Percentiles rank a stretch among this genome's conserved stretches.
These are phyloP conservation scores for Heterodera carotae DNA, from an alignment of 1,140 invertebrate species.

Conservation along the genomic window DNA sequence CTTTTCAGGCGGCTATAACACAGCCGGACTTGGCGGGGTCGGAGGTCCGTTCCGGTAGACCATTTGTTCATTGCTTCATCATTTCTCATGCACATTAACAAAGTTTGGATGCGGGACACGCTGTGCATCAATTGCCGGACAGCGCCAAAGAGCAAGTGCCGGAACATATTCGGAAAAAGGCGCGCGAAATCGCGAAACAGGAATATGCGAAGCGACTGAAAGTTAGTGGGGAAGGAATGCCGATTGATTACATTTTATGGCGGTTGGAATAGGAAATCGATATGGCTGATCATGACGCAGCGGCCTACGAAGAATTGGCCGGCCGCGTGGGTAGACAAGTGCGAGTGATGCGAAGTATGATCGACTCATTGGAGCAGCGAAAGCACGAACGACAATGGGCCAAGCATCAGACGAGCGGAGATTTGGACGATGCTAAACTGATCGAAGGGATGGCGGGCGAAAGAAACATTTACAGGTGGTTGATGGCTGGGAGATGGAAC, in stretches of 20 bases:
- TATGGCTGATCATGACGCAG: slow-evolving; percentile 91
- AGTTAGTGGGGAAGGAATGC: too few species aligned
- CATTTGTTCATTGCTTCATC: slow-evolving; percentile 60
- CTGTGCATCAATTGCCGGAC: slow-evolving; percentile 85
- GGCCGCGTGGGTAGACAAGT: slow-evolving; percentile 78
- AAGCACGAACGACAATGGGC: slow-evolving; percentile 90
- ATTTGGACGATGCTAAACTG: slow-evolving; percentile 90
- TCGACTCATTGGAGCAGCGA: slow-evolving; percentile 76
- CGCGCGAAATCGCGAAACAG: slow-evolving; percentile 85
- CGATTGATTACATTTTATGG: too few species aligned
- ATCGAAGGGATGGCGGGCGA: slow-evolving; percentile 82
- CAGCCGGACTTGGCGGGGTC: slow-evolving; percentile 78
- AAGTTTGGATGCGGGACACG: slow-evolving; percentile 82
- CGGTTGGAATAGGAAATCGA: slow-evolving; percentile 75
- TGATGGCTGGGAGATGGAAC: slow-evolving; percentile 64
- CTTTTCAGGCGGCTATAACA: slow-evolving; percentile 67
- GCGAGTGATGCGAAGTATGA: slow-evolving; percentile 69
- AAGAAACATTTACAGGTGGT: slow-evolving; percentile 79
- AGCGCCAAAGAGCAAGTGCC: slow-evolving; percentile 86
- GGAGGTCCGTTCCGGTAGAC: slow-evolving; percentile 79
- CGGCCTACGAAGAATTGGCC: slow-evolving; percentile 81
- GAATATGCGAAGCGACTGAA: slow-evolving; percentile 78
- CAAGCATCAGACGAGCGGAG: slow-evolving; percentile 86
- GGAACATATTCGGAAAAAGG: slow-evolving; percentile 79
- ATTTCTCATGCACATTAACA: neutral